These are phyloP conservation scores for Dasypus novemcinctus DNA, from an alignment of 2,113 vertebrate species.

Conservation along the genomic window DNA sequence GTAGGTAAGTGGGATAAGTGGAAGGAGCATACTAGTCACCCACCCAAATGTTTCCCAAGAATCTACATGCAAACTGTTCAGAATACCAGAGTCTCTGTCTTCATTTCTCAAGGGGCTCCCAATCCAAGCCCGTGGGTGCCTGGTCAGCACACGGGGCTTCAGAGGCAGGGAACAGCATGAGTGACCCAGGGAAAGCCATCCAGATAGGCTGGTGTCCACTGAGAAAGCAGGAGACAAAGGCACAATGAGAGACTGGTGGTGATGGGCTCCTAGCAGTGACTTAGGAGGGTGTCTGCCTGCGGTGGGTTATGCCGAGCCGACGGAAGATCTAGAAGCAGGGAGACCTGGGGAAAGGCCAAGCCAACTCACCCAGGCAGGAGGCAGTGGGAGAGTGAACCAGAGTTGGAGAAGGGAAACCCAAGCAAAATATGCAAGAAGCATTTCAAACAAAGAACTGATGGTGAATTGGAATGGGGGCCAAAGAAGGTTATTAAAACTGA, in stretches of 20 bases:
- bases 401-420: not conserved
- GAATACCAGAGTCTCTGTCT: not conserved
- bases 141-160: rapidly evolving
- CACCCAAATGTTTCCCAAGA: not conserved
- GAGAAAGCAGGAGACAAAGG: not conserved
- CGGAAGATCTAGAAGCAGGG: not conserved
- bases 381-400: not conserved
- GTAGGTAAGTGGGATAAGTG: not conserved
- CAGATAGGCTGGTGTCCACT: not conserved
- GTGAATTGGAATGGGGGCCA: not conserved
- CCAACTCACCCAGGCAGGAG: not conserved
- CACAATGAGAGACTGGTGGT: not conserved
- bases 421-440: not conserved
- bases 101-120: not conserved
- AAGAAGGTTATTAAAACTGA: not conserved
- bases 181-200: no score
- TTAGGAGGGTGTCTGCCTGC: not conserved
- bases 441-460: not conserved
- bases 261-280: rapidly evolving
- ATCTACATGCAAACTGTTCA: rapidly evolving
- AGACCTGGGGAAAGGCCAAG: not conserved
- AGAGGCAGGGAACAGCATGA: not conserved
- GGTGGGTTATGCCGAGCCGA: rapidly evolving
- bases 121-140: rapidly evolving
- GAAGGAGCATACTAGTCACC: not conserved